These are phyloP conservation scores for Nomada fabriciana DNA, from an alignment of 2,888 invertebrate genomes.

Conservation along the genomic window DNA sequence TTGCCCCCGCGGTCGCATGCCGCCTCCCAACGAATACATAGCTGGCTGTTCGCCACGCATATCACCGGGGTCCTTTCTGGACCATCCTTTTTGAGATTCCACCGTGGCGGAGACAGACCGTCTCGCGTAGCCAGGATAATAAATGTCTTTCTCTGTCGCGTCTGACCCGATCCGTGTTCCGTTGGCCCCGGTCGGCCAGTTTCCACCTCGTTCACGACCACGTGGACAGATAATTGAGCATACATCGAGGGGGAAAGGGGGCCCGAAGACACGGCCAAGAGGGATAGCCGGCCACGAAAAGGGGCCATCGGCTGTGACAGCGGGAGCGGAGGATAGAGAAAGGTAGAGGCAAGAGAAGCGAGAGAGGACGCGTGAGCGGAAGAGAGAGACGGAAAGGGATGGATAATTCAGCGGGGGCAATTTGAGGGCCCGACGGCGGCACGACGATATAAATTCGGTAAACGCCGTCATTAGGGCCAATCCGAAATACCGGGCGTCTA, in stretches of 20 bases:
- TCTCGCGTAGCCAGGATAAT: constrained; percentile 67
- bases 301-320: constrained; percentile 5
- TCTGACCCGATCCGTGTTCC: constrained; percentile 23
- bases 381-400: constrained; percentile 8
- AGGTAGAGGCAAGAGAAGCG: constrained; percentile 1
- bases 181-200: background rate
- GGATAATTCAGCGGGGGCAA: constrained; percentile 75
- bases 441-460: constrained; percentile 82
- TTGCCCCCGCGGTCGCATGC: constrained; percentile 52
- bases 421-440: constrained; percentile 73
- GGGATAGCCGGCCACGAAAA: constrained; percentile 45
- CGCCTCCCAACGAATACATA: background rate
- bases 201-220: constrained; percentile 47
- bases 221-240: constrained; percentile 78
- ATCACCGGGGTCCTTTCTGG: constrained; percentile 47
- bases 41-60: constrained; percentile 55
- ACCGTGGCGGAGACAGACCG: constrained; percentile 60
- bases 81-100: constrained; percentile 67
- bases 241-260: constrained; percentile 72
- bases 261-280: constrained; percentile 52
- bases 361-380: background rate
- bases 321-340: constrained; percentile 8
- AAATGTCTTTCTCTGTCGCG: constrained; percentile 77
- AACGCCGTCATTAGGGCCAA: constrained; percentile 83
- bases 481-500: constrained; percentile 83